Percentiles rank a stretch among this genome's conserved stretches.
Conservation (phyloP, 53 echinoderm and acorn worm genomes). For the Antedon mediterranea region DNA sequence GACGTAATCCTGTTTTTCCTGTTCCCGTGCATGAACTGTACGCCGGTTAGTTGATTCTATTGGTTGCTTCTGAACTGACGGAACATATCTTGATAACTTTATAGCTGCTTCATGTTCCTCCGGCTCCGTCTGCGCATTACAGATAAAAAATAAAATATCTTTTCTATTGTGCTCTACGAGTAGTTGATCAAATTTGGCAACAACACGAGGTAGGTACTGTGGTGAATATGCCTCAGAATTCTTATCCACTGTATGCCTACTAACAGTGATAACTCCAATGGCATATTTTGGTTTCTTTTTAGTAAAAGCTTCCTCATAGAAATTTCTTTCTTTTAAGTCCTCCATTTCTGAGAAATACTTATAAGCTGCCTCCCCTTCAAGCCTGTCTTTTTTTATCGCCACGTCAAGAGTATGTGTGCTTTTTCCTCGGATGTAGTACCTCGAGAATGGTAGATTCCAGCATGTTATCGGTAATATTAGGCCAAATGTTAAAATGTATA, state of each 20-base stretch:
- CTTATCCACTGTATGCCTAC: not conserved
- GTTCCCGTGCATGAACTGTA: slow-evolving; percentile 1
- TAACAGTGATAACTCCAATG: slow-evolving; percentile 24
- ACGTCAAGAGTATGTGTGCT: slow-evolving; percentile 7
- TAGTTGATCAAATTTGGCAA: slow-evolving; percentile 16
- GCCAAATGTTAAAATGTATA: slow-evolving; percentile 15
- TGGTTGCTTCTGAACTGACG: not conserved
- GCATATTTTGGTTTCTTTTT: not conserved
- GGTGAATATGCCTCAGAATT: slow-evolving; percentile 10
- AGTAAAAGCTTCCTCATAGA: not conserved
- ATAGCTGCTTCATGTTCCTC: slow-evolving; percentile 9
- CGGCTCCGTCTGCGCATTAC: slow-evolving; percentile 23
- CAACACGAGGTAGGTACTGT: slow-evolving; percentile 24
- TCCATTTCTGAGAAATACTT: slow-evolving; percentile 10
- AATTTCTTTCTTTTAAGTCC: not conserved
- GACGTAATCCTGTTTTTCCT: slow-evolving; percentile 25
- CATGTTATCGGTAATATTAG: slow-evolving; percentile 21
- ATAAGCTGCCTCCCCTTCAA: slow-evolving; percentile 9
- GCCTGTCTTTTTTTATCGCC: slow-evolving; percentile 5
- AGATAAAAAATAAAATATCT: slow-evolving; percentile 18
- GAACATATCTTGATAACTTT: slow-evolving; percentile 14
- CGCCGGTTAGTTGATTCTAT: not conserved
- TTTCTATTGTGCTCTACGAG: slow-evolving; percentile 7
- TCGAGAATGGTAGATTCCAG: slow-evolving; percentile 22
- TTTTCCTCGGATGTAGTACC: slow-evolving; percentile 8